phyloP scores from a whole-genome alignment of 2,113 vertebrate species.

The Misgurnus mizolepis region DNA sequence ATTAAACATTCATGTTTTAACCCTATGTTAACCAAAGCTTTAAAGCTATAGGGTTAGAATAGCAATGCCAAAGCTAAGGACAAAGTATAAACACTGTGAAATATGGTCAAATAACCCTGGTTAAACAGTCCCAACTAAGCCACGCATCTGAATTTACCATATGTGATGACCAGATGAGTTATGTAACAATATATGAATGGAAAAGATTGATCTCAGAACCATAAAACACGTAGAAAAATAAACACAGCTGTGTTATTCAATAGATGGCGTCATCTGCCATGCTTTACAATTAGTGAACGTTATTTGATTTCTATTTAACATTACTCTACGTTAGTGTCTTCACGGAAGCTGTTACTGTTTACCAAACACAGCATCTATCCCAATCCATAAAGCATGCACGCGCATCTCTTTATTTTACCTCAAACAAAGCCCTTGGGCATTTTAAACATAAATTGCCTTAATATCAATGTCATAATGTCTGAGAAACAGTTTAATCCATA shows the following conservation, averaged over 20 bases:
- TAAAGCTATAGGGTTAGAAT: too few relatives aligned
- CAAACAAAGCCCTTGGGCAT: not conserved
- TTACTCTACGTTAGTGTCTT: not conserved
- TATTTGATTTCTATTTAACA: not conserved
- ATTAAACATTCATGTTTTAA: too few relatives aligned
- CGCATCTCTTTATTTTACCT: not conserved
- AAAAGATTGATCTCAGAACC: conserved; percentile 3
- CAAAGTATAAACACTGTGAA: too few relatives aligned
- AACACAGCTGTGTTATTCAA: not conserved
- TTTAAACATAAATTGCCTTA: not conserved
- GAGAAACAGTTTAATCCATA: not conserved
- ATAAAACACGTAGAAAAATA: not conserved
- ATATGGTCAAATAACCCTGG: too few relatives aligned
- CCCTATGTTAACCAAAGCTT: too few relatives aligned
- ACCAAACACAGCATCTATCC: not conserved
- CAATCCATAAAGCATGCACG: not conserved
- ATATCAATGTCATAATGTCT: conserved; percentile 15
- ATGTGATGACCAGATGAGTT: not conserved
- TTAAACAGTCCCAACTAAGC: not conserved
- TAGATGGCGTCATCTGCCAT: not conserved
- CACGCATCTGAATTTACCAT: not conserved
- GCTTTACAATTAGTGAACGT: not conserved
- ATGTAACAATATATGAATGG: not conserved
- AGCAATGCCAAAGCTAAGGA: too few relatives aligned
- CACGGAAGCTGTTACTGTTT: not conserved